Percentiles rank a stretch among this genome's conserved stretches.
phyloP scores from a whole-genome alignment of 2,888 invertebrate genomes.

The Agelastica alni region DNA sequence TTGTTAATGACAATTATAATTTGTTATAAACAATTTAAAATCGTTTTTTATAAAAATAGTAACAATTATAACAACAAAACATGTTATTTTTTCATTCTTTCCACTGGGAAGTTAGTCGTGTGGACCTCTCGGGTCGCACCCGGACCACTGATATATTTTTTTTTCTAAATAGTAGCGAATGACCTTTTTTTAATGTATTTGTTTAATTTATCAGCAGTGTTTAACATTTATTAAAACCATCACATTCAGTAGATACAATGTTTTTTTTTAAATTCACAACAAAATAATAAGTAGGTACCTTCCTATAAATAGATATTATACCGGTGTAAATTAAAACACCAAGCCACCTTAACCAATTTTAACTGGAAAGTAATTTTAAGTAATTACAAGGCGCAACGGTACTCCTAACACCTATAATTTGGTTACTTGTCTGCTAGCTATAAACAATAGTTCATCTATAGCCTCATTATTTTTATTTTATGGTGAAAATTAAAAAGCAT shows the following conservation, averaged over 20 bases:
- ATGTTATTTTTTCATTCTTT: no score
- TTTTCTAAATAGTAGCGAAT: no score
- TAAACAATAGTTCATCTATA: conserved; percentile 3
- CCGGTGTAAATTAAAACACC: conserved; percentile 12
- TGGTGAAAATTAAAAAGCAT: background rate
- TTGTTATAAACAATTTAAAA: no score
- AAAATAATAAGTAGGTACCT: background rate
- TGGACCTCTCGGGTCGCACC: no score
- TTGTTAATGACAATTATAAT: no score
- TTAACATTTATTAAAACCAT: background rate
- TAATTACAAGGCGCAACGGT: conserved; percentile 17
- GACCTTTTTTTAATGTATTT: no score
- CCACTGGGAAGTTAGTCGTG: no score
- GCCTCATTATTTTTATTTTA: background rate
- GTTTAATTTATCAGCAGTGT: background rate
- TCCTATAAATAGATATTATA: conserved; percentile 1
- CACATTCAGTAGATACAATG: background rate
- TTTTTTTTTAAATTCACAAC: background rate
- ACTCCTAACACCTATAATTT: conserved; percentile 15
- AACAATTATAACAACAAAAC: no score
- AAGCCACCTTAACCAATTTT: conserved; percentile 9
- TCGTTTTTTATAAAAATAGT: no score
- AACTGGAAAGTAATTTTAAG: conserved; percentile 11
- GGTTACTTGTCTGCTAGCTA: background rate
- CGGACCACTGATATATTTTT: no score